A percentile compares a stretch with the other conserved stretches of the same genome.
Conservation (phyloP, 2,888 invertebrate genomes). For the Notodonta ziczac region DNA sequence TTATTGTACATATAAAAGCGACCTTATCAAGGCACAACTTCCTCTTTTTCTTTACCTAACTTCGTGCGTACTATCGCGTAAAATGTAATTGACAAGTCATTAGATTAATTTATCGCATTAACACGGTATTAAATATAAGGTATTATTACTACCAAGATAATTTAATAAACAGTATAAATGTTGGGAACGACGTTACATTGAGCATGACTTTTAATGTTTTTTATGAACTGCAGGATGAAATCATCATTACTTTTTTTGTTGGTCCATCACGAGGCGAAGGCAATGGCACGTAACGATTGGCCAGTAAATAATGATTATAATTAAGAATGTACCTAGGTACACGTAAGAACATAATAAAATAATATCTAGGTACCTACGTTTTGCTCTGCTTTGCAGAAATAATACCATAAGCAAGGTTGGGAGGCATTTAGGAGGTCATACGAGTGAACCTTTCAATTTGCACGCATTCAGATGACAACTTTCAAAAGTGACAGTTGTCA, state of each 20-base stretch:
- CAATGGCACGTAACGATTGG: neutral
- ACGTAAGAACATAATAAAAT: neutral
- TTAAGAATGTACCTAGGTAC: neutral
- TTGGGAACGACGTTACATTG: no score
- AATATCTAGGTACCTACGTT: neutral
- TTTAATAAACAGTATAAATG: no score
- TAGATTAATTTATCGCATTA: no score
- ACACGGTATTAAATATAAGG: no score
- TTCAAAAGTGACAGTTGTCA: neutral
- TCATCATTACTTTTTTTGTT: conserved; percentile 3
- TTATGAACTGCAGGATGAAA: neutral
- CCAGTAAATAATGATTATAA: neutral
- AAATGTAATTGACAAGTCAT: no score
- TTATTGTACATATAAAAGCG: no score
- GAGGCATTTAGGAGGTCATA: neutral
- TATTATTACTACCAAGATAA: no score
- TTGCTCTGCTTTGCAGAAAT: neutral
- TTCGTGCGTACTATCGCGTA: no score
- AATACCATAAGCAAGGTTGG: neutral
- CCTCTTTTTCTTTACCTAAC: no score
- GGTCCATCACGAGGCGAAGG: neutral
- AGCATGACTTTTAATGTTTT: neutral
- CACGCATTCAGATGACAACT: neutral
- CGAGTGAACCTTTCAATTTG: neutral
- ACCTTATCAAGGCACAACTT: no score